A percentile compares a stretch with the other conserved stretches of the same genome.
Evolutionary conservation across 2,113 vertebrate species (phyloP).

Genomic region (Hepsetus odoe): DNA sequence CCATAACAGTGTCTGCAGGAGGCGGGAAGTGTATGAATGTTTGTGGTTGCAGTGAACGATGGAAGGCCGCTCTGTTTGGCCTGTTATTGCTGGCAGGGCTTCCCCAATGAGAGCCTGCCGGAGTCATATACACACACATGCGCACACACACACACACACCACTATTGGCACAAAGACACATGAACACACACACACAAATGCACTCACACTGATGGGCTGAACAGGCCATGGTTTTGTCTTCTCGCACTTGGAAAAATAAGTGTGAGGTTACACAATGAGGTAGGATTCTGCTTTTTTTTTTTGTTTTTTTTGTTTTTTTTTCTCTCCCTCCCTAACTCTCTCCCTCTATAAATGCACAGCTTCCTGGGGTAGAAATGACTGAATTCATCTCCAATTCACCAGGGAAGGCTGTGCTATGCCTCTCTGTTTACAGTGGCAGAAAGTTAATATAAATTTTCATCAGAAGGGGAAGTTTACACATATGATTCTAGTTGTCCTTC

Average conservation of each 20-base stretch:
- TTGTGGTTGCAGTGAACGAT: constrained; percentile 83
- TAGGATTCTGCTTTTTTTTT: constrained; percentile 63
- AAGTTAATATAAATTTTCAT: constrained; percentile 99
- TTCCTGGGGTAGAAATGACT: constrained; percentile 96
- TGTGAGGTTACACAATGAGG: constrained; percentile 94
- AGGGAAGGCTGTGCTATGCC: constrained; percentile 96
- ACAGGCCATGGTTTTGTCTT: constrained; percentile 92
- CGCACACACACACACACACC: constrained; percentile 26
- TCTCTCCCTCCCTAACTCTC: constrained; percentile 49
- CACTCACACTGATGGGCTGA: constrained; percentile 91
- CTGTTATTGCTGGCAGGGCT: constrained; percentile 89
- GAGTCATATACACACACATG: constrained; percentile 11
- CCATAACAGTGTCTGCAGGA: constrained; percentile 84
- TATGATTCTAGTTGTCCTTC: constrained; percentile 99
- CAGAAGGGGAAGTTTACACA: constrained; percentile 99
- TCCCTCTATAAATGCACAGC: constrained; percentile 86
- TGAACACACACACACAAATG: constrained; percentile 50
- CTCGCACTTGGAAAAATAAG: constrained; percentile 84
- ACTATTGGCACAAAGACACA: constrained; percentile 24
- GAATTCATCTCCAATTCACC: constrained; percentile 99
- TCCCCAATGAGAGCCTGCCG: constrained; percentile 80
- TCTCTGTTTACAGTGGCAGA: constrained; percentile 99
- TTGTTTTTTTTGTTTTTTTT: constrained; percentile 26
- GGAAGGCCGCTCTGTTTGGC: constrained; percentile 79
- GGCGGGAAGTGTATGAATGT: constrained; percentile 77